Conservation (phyloP, 1,140 invertebrate species). For the Cherax quadricarinatus region DNA sequence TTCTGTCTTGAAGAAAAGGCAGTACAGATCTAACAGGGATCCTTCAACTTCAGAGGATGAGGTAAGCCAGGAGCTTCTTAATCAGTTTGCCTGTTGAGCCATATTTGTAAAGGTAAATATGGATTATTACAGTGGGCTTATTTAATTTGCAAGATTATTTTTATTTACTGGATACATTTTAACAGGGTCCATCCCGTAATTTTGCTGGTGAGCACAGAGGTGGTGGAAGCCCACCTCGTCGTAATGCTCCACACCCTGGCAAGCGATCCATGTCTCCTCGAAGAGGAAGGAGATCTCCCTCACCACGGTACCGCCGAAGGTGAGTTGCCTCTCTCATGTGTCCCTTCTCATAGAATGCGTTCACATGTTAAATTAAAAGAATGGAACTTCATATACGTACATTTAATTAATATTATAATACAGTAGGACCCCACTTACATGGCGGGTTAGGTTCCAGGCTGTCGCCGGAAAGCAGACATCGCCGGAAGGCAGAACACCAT, state of each 20-base stretch:
- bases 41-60: constrained; percentile 83
- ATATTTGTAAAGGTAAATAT: neutral
- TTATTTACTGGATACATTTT: neutral
- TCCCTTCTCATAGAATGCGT: no score
- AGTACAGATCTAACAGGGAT: constrained; percentile 90
- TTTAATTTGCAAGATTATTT: no score
- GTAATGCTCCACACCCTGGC: constrained; percentile 10
- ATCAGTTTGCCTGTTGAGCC: neutral
- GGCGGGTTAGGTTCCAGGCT: no score
- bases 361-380: no score
- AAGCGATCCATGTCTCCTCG: constrained; percentile 19
- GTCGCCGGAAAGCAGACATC: no score
- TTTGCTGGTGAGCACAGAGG: constrained; percentile 36
- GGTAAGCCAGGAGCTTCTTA: constrained; percentile 75
- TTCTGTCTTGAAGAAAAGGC: constrained; percentile 87
- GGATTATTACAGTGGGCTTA: no score
- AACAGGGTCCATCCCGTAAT: constrained; percentile 30
- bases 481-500: no score
- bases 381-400: no score
- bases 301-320: constrained; percentile 39
- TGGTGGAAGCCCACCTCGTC: constrained; percentile 24
- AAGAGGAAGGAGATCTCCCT: constrained; percentile 34
- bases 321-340: neutral
- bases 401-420: no score
- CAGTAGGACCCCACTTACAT: no score